Conservation (phyloP, 2,888 invertebrate species). For the Eilema sororculum region DNA sequence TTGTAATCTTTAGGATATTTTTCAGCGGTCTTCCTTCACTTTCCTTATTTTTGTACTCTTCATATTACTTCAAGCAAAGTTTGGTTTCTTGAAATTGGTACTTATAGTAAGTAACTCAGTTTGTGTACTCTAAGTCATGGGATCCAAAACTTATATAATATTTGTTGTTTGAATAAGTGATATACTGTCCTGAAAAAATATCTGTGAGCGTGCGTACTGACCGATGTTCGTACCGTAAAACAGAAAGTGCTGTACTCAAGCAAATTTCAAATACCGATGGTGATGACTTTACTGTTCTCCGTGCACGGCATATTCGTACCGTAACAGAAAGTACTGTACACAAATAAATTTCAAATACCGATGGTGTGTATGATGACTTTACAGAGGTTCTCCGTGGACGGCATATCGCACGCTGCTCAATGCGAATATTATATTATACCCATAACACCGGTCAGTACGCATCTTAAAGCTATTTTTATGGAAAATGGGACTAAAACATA, state of each 20-base stretch:
- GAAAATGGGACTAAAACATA: constrained; percentile 20
- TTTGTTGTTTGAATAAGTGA: background rate
- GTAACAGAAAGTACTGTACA: too few relatives aligned
- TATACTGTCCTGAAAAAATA: background rate
- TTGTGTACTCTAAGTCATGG: background rate
- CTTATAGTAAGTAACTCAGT: background rate
- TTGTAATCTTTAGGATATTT: constrained; percentile 38
- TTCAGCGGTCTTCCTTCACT: constrained; percentile 3
- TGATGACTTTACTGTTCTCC: too few relatives aligned
- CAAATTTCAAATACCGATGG: background rate
- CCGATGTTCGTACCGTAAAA: too few relatives aligned
- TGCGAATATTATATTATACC: background rate
- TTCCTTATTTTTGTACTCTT: background rate
- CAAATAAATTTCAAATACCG: too few relatives aligned
- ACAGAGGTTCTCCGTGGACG: too few relatives aligned
- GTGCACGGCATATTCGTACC: too few relatives aligned
- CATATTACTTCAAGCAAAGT: background rate
- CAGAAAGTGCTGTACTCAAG: too few relatives aligned
- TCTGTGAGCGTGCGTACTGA: background rate
- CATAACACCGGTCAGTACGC: background rate
- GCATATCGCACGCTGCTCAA: too few relatives aligned
- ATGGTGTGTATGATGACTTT: too few relatives aligned
- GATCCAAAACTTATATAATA: background rate
- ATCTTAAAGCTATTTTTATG: constrained; percentile 6
- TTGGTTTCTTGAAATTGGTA: background rate